Evolutionary conservation across 2,888 invertebrate species (phyloP).

Genomic region (Ophion slaviceki): DNA sequence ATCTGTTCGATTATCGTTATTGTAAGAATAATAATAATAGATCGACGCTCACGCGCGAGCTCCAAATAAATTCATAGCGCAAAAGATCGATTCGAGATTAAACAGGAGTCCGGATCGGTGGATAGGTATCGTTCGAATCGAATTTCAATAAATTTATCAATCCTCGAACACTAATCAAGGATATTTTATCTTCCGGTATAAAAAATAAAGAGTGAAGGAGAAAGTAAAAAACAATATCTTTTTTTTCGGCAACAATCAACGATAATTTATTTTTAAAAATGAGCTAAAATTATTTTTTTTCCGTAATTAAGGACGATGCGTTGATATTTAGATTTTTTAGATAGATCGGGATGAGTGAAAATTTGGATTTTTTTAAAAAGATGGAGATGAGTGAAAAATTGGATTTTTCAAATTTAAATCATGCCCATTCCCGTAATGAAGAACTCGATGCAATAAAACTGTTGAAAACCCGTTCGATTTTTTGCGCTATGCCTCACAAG

Average conservation of each 20-base stretch:
- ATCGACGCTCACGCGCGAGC: constrained; percentile 51
- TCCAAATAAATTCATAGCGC: constrained; percentile 40
- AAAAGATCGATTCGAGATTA: constrained; percentile 54
- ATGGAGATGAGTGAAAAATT: too few relatives aligned
- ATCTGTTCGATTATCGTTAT: constrained; percentile 77
- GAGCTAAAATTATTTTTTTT: too few relatives aligned
- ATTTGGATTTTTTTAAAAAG: too few relatives aligned
- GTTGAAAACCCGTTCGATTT: constrained; percentile 43
- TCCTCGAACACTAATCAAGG: background rate
- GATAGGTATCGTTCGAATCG: constrained; percentile 12
- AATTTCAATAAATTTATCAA: too few relatives aligned
- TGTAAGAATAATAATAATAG: constrained; percentile 70
- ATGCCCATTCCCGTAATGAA: constrained; percentile 15
- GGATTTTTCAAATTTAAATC: background rate
- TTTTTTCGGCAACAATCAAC: too few relatives aligned
- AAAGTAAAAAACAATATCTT: background rate
- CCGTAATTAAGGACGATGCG: too few relatives aligned
- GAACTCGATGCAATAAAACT: constrained; percentile 26
- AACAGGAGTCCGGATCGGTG: constrained; percentile 1
- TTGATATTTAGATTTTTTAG: too few relatives aligned
- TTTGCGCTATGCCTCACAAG: constrained; percentile 69
- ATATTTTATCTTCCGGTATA: background rate
- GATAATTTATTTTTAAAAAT: too few relatives aligned
- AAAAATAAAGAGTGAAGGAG: too few relatives aligned
- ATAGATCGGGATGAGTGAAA: too few relatives aligned